Evolutionary conservation across 2,797 vertebrate species (phyloP).

Genomic region (Ceryle rudis): DNA sequence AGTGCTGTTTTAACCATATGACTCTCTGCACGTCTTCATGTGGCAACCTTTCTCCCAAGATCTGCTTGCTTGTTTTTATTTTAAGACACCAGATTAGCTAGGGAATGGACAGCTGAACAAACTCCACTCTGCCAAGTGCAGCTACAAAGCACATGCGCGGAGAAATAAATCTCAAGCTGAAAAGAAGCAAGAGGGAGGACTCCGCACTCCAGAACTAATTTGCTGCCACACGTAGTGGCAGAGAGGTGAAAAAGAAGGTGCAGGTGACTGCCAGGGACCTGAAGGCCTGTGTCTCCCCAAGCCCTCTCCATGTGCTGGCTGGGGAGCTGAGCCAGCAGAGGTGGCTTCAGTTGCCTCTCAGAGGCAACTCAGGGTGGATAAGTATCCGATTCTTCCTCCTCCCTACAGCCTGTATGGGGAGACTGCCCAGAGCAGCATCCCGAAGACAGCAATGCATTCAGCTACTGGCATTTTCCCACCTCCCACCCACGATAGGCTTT

Average conservation of each 20-base stretch:
- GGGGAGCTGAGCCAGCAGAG: background rate
- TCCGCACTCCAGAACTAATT: slow-evolving; percentile 16
- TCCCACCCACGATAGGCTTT: background rate
- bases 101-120: slow-evolving; percentile 77
- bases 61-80: slow-evolving; percentile 73
- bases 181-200: background rate
- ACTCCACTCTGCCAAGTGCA: slow-evolving; percentile 43
- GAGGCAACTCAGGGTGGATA: background rate
- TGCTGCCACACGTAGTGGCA: background rate
- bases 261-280: background rate
- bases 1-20: background rate
- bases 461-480: background rate
- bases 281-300: background rate
- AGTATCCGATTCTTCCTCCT: background rate
- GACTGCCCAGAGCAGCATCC: background rate
- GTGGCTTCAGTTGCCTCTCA: background rate
- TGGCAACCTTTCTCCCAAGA: slow-evolving; percentile 19
- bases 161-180: slow-evolving; percentile 23
- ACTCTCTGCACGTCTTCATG: background rate
- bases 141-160: slow-evolving; percentile 28
- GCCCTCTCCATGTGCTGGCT: background rate
- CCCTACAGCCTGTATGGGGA: background rate
- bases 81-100: slow-evolving; percentile 68
- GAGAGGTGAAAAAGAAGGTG: background rate
- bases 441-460: rapidly evolving